These are phyloP conservation scores for Ornithoptera alexandrae DNA, from an alignment of 2,888 invertebrate genomes.

Conservation along the genomic window DNA sequence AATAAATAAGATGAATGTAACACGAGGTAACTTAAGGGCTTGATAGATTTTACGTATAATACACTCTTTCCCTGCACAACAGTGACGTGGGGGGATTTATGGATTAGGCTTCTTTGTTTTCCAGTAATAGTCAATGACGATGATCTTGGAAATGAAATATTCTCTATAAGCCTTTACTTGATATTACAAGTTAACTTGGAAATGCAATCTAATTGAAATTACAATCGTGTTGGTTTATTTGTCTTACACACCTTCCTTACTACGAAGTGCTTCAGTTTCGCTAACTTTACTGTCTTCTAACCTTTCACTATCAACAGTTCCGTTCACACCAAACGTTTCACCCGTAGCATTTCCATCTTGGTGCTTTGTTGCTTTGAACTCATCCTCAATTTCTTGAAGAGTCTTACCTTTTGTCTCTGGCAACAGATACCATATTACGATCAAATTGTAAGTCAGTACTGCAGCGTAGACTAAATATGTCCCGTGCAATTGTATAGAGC, in stretches of 20 bases:
- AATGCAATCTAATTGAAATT: no score
- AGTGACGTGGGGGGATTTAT: no score
- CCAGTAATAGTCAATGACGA: no score
- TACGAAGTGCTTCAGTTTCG: slow-evolving; percentile 16
- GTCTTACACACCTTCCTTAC: slow-evolving; percentile 7
- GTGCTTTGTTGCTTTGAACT: slow-evolving; percentile 52
- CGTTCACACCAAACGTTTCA: background rate
- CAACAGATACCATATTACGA: slow-evolving; percentile 75
- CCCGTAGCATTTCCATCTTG: slow-evolving; percentile 9
- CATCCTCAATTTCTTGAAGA: slow-evolving; percentile 82
- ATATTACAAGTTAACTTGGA: no score
- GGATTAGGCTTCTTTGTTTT: no score
- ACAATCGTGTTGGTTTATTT: background rate
- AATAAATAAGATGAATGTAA: no score
- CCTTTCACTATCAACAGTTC: background rate
- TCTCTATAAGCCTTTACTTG: no score
- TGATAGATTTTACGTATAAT: no score
- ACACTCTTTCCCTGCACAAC: no score
- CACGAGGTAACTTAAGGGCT: no score
- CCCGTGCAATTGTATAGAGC: slow-evolving; percentile 70
- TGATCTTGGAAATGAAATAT: no score
- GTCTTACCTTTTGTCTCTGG: slow-evolving; percentile 84
- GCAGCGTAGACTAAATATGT: slow-evolving; percentile 80
- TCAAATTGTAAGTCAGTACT: slow-evolving; percentile 70
- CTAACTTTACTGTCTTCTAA: slow-evolving; percentile 7